phyloP scores from a whole-genome alignment of 2,797 vertebrate species.

The Aulostomus chinensis region DNA sequence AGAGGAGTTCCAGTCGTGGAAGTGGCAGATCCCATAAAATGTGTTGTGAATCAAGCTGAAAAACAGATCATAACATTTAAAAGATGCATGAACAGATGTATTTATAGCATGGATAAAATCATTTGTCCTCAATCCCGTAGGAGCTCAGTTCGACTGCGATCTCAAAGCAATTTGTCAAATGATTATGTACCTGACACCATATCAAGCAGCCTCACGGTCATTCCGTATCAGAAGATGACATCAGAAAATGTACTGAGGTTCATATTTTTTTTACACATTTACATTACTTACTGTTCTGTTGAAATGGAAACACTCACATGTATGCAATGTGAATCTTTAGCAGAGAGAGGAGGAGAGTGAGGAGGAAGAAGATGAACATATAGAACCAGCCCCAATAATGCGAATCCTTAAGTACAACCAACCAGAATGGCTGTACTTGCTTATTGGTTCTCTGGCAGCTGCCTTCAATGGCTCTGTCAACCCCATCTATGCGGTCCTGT shows the following conservation, averaged over 20 bases:
- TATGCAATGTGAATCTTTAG: conserved; percentile 4
- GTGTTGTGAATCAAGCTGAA: conserved; percentile 39
- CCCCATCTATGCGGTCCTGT: conserved; percentile 82
- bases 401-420: conserved; percentile 84
- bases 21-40: conserved; percentile 63
- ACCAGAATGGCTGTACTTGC: conserved; percentile 84
- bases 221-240: neutral
- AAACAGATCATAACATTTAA: neutral
- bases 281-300: too few relatives aligned
- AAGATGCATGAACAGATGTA: too few relatives aligned
- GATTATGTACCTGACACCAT: conserved; percentile 43
- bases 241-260: conserved; percentile 34
- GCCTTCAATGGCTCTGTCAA: conserved; percentile 80
- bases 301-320: neutral
- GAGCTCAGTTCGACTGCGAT: conserved; percentile 66
- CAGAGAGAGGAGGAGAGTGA: conserved; percentile 47
- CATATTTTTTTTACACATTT: too few relatives aligned
- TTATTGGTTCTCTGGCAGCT: conserved; percentile 82
- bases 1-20: conserved; percentile 54
- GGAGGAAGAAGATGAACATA: conserved; percentile 27
- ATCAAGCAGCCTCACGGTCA: conserved; percentile 41
- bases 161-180: conserved; percentile 65
- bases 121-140: conserved; percentile 37
- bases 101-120: neutral
- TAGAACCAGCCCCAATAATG: conserved; percentile 70